Conservation (phyloP, 2,113 vertebrate species). For the Heterotis niloticus region DNA sequence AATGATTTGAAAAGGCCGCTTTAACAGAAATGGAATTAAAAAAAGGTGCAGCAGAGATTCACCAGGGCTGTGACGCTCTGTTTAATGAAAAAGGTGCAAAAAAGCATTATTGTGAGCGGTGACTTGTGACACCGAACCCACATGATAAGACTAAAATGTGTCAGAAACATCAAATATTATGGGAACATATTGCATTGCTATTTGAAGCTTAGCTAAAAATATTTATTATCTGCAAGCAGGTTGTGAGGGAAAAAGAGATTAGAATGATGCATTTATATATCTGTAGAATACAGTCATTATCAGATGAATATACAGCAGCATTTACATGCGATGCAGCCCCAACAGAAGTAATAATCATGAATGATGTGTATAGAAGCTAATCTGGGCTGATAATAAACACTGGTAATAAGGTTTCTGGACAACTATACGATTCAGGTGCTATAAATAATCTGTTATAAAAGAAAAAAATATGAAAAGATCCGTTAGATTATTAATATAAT, state of each 20-base stretch:
- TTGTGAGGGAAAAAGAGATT: slow-evolving; percentile 1
- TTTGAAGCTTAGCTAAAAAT: neutral
- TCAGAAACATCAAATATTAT: neutral
- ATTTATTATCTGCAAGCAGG: neutral
- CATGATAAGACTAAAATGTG: neutral
- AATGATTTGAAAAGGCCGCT: too few species aligned
- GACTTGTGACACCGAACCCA: neutral
- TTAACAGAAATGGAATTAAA: too few species aligned
- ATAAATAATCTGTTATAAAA: neutral
- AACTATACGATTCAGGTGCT: neutral
- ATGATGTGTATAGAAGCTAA: neutral
- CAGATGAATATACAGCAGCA: slow-evolving; percentile 1
- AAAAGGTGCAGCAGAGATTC: neutral
- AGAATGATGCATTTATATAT: neutral
- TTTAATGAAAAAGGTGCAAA: too few species aligned
- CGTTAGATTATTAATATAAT: neutral
- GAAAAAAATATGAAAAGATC: neutral
- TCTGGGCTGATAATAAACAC: neutral
- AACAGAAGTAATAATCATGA: neutral
- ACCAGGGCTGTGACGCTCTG: neutral
- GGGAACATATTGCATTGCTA: neutral
- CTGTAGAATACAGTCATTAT: slow-evolving; percentile 7
- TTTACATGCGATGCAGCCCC: neutral
- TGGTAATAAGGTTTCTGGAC: neutral
- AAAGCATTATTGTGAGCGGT: neutral